Evolutionary conservation across 2,888 invertebrate genomes (phyloP), one percentile per base, ranked within the genome.

Genomic region (Cylindroiulus punctatus): DNA sequence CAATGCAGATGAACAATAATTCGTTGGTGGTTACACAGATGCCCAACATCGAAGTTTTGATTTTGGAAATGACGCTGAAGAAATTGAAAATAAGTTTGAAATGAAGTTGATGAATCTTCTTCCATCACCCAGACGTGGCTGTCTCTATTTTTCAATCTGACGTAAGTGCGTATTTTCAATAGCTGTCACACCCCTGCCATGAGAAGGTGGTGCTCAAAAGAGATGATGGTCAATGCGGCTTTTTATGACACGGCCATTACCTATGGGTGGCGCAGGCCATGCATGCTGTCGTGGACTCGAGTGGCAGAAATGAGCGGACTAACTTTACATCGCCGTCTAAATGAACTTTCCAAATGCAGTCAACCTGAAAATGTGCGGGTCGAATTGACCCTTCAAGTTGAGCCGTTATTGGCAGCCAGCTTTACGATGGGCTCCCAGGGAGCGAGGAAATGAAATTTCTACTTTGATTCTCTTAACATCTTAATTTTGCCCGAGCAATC

Each of bases 331-430:
- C 65, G 26, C 22, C 65, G 65, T 65, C 65, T 26, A 65, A 65
- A 65, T 65, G 65, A 65, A 65, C 65, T 65, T 65, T 65, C 65
- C 65, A 65, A 65, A 65, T 65, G 65, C 26, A 65, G 22, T 65
- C 65, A 26, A 65, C 65, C 65, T 26, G 65, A 65, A 65, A 65
- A 65, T 26, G 65, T 26, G 26, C 22, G 19, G 65, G 65, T 65
- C 65, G 65, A 65, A 65, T 65, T 65, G 65, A 65, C 65, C 65
- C 65, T 65, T 65, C 65, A 65, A 65, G 65, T 65, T 65, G 65
- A 65, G 65, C 26, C 65, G 22, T 65, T 65, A 65, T 65, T 65
- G 65, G 65, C 65, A 65, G 65, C 65, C 22, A 65, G 19, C 8
- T 65, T 26, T 26, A 65, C 65, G 65, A 26, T 65, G 22, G 65